Base-by-base conservation (phyloP, 1,140 invertebrate species). In the Sycobia sp. region DNA sequence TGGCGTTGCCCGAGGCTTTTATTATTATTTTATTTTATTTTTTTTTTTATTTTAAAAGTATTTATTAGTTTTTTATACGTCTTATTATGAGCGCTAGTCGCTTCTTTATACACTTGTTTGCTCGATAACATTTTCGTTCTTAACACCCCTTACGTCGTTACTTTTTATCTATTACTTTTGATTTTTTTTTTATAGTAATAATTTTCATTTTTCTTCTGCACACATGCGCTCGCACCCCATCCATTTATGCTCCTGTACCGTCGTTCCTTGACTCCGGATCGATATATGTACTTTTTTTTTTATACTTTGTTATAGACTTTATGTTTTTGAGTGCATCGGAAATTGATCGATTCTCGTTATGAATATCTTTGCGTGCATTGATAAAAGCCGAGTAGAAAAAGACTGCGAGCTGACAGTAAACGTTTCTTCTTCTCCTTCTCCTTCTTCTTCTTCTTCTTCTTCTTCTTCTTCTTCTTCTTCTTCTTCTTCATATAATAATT, bases 371-470 rank as follows among this genome's bases (percentile, higher is more conserved):
- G 55, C 46, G 55, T 53, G 62, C 41, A 22, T 50, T 43, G 23
- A 65, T 53, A 65, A 65, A 65, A 65, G 62, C 62, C 62, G 32
- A 58, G 62, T 65, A 65, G 62, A 65, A 65, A 62, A 65, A 65
- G 49, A 59, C 54, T 59, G 49, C 49, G 18, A 46, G 20, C 32
- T 46, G 39, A 18, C 58, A 23, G 36, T 63, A 44, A 41, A 11
- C 4, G 23, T 61, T 43, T 36, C 22, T 41, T 16, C 11, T 46
- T 53, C 25, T 41, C 36, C 54, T 11, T 13, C 4, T 46, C 44
- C 25, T 41, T 46, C 54, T 11, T 13, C 4, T 46, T 53, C 25
- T 41, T 46, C 54, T 11, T 13, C 4, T 46, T 53, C 25, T 41
- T 46, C 54, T 44, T 39, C 10, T 39, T 39, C 10, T 39, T 39